Percentiles rank a stretch among this genome's conserved stretches.
phyloP scores from a whole-genome alignment of 2,888 invertebrate genomes.

The Drosophila anomelani region DNA sequence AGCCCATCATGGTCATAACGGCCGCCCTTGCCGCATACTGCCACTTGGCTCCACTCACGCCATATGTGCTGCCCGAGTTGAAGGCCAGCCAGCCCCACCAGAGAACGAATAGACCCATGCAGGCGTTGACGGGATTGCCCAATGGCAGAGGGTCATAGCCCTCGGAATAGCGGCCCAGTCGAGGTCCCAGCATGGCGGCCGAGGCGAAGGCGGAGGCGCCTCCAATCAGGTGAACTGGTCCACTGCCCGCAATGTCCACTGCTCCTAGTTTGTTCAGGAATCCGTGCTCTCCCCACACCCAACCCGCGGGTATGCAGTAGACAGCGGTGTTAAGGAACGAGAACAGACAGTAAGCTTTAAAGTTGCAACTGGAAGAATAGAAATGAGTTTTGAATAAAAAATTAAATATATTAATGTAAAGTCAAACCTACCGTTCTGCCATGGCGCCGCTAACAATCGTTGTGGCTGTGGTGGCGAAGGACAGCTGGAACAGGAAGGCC shows the following conservation, averaged over 20 bases:
- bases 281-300: conserved; percentile 96
- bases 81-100: conserved; percentile 99
- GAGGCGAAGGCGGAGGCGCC: conserved; percentile 93
- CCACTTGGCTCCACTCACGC: conserved; percentile 93
- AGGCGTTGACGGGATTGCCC: conserved; percentile 95
- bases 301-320: conserved; percentile 96
- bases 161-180: conserved; percentile 92
- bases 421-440: conserved; percentile 91
- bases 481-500: conserved; percentile 95
- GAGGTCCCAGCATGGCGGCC: conserved; percentile 94
- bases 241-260: conserved; percentile 96
- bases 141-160: conserved; percentile 91
- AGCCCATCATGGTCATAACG: conserved; percentile 95
- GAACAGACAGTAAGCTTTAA: conserved; percentile 95
- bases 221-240: conserved; percentile 95
- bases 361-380: conserved; percentile 89
- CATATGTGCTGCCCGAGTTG: conserved; percentile 95
- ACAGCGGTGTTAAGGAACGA: conserved; percentile 95
- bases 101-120: conserved; percentile 95
- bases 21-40: conserved; percentile 95
- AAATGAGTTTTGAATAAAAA: not conserved
- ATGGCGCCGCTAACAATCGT: conserved; percentile 97
- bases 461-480: conserved; percentile 94
- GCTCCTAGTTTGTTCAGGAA: conserved; percentile 93
- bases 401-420: not conserved